Evolutionary conservation across 2,113 vertebrate genomes (phyloP), one percentile per base, ranked within the genome.

Genomic region (Zosterops pallidus): DNA sequence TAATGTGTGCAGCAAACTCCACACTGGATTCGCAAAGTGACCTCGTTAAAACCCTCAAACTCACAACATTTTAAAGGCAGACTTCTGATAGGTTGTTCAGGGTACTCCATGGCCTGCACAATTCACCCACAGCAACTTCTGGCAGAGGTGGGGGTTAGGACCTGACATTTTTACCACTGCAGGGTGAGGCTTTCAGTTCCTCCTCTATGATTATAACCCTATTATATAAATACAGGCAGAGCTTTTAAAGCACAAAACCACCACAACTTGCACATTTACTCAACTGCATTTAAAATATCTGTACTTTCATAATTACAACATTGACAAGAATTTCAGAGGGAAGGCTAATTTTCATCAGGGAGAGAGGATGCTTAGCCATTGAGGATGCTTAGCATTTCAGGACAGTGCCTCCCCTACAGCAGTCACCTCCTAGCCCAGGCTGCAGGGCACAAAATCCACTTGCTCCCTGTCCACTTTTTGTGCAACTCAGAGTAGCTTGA

Each of bases 191-290:
- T 91, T 96, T 67, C 56, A 86, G 65, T 91, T 92, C 52, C 69
- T 94, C 52, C 70, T 91, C 81, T 89, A 23, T 85, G 60, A 91
- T 92, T 89, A 87, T 39, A 84, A 81, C 42, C 52, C 86, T 75
- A 91, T 87, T 91, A 84, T 13, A 82, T 68, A 91, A 92, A 82
- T 59, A 78, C 56, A 82, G 62, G 41, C 74, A 87, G 74, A 71
- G 69, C 81, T 92, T 91, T 91, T 82, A 82, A 89, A 87, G 56
- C 71, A 82, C 19, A 8, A 91, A 92, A 26, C 25, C 55, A 63
- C 64, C 1, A 5, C 9, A 2, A 39, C 67, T 95, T 49, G 46
- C 59, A 69, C 56, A 52, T 83, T 89, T 94, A 78, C 33, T 89
- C 47, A 82, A 46, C 59, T 69, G 50, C 57, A 55, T 89, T 94